Evolutionary conservation across 2,113 vertebrate genomes (phyloP).

Genomic region (Elephantulus edwardii): DNA sequence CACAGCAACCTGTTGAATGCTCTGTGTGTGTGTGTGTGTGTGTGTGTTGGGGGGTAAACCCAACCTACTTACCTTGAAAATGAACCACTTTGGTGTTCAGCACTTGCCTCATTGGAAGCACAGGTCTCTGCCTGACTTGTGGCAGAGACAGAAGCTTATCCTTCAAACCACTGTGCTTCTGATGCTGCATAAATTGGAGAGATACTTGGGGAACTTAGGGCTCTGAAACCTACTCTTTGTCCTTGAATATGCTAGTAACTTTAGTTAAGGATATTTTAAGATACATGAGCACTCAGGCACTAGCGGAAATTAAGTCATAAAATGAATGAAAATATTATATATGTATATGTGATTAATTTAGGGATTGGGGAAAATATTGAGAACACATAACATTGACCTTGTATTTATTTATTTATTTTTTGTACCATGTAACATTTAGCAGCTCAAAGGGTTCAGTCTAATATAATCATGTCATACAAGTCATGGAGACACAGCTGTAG

Average conservation of each 20-base stretch:
- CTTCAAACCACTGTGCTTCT: not conserved
- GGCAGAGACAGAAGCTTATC: slow-evolving; percentile 24
- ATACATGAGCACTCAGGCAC: not conserved
- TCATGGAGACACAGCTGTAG: not conserved
- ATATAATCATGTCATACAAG: not conserved
- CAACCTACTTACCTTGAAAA: slow-evolving; percentile 49
- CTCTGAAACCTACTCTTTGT: not conserved
- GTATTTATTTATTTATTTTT: not conserved
- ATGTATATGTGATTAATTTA: not conserved
- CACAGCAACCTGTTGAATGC: slow-evolving; percentile 51
- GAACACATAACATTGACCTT: not conserved
- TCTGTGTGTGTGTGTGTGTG: no score
- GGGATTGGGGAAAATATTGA: not conserved
- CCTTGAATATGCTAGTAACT: not conserved
- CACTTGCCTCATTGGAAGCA: not conserved
- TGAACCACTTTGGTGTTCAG: slow-evolving; percentile 5
- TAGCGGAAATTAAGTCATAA: not conserved
- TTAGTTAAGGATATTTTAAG: not conserved
- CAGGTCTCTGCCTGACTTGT: not conserved
- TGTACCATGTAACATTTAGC: not conserved
- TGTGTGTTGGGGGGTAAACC: no score
- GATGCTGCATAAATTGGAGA: slow-evolving; percentile 50
- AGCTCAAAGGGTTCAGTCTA: not conserved
- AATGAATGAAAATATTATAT: not conserved
- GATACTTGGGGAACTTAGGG: not conserved